Evolutionary conservation across 2,888 invertebrate genomes (phyloP).

Genomic region (Cryptocephalus moraei): DNA sequence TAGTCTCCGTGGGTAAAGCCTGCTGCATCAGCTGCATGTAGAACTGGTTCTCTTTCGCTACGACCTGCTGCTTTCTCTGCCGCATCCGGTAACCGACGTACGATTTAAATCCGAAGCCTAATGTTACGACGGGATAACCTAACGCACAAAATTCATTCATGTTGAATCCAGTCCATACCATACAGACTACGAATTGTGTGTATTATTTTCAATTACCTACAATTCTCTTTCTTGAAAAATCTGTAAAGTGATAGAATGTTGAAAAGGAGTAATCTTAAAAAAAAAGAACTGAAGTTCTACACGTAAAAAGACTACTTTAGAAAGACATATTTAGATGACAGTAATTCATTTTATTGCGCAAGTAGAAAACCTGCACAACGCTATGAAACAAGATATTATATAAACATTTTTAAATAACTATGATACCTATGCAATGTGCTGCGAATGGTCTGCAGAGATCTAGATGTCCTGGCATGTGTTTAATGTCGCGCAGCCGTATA

Average conservation of each 20-base stretch:
- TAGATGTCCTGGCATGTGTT: slow-evolving; percentile 74
- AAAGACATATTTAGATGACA: too few species aligned
- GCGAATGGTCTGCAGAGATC: slow-evolving; percentile 93
- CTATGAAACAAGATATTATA: neutral
- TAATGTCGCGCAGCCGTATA: slow-evolving; percentile 71
- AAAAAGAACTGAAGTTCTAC: too few species aligned
- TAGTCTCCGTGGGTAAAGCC: slow-evolving; percentile 61
- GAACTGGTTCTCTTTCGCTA: slow-evolving; percentile 91
- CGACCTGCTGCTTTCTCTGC: slow-evolving; percentile 83
- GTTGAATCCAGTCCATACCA: too few species aligned
- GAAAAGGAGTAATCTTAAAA: too few species aligned
- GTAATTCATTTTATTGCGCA: too few species aligned
- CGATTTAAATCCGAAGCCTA: slow-evolving; percentile 93
- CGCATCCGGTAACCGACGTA: slow-evolving; percentile 77
- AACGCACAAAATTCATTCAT: too few species aligned
- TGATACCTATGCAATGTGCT: slow-evolving; percentile 65
- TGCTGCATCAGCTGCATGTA: slow-evolving; percentile 86
- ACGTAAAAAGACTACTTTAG: too few species aligned
- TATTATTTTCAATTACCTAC: too few species aligned
- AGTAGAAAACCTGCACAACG: neutral
- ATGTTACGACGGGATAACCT: slow-evolving; percentile 44
- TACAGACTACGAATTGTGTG: too few species aligned
- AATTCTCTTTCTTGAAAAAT: too few species aligned
- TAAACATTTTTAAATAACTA: neutral
- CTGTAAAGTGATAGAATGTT: too few species aligned